A percentile compares a stretch with the other conserved stretches of the same genome.
These are phyloP conservation scores for Brachyistius frenatus DNA, from an alignment of 2,113 vertebrate species.

Conservation along the genomic window DNA sequence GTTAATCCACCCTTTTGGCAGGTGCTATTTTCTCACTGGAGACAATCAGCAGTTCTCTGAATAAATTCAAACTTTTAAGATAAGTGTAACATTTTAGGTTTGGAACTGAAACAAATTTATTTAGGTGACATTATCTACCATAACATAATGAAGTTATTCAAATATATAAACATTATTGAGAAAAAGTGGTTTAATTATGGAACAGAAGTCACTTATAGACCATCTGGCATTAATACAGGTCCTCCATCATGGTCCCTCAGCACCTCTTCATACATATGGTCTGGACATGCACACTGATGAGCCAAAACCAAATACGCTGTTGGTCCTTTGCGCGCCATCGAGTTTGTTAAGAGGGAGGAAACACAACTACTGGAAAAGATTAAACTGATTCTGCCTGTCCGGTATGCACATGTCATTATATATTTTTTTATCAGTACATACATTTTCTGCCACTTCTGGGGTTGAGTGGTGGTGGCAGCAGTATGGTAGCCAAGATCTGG, in stretches of 20 bases:
- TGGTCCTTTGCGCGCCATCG: background rate
- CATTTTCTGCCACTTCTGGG: background rate
- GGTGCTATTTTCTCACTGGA: constrained; percentile 32
- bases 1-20: constrained; percentile 53
- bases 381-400: background rate
- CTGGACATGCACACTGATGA: background rate
- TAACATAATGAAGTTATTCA: background rate
- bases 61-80: background rate
- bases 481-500: background rate
- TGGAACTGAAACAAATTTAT: background rate
- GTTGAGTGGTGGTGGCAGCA: background rate
- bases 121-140: background rate
- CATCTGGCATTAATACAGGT: background rate
- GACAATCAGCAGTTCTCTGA: background rate
- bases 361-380: background rate
- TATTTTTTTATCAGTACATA: background rate
- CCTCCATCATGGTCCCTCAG: background rate
- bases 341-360: background rate
- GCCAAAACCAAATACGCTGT: background rate
- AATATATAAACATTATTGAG: background rate
- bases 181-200: background rate
- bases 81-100: constrained; percentile 20
- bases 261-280: background rate
- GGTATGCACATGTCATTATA: background rate
- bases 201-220: background rate